Percentiles rank a stretch among this genome's conserved stretches.
Conservation (phyloP, 2,797 vertebrate genomes). For the Percopsis omiscomaycus region DNA sequence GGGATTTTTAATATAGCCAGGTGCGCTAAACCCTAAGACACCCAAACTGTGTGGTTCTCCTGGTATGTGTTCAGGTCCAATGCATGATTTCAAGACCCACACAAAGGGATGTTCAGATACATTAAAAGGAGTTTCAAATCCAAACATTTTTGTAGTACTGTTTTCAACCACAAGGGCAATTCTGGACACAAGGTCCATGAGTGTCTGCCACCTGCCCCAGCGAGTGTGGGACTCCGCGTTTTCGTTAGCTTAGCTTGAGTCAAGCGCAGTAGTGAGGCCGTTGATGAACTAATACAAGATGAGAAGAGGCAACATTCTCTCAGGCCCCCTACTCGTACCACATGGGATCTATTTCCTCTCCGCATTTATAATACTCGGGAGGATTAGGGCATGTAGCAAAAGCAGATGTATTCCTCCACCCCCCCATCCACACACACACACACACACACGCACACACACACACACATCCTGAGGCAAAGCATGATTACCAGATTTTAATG, state of each 20-base stretch:
- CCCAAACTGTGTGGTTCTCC: not conserved
- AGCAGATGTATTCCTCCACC: slow-evolving; percentile 74
- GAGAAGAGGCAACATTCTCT: slow-evolving; percentile 58
- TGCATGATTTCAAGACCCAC: slow-evolving; percentile 13
- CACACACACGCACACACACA: not conserved
- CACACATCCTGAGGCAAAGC: slow-evolving; percentile 66
- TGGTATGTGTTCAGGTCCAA: not conserved
- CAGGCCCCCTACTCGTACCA: slow-evolving; percentile 41
- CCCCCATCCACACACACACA: slow-evolving; percentile 54
- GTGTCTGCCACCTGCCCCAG: slow-evolving; percentile 52
- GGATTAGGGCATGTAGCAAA: slow-evolving; percentile 74
- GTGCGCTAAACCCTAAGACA: not conserved
- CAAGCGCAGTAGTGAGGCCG: slow-evolving; percentile 60
- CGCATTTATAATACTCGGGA: slow-evolving; percentile 72
- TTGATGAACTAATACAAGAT: slow-evolving; percentile 68
- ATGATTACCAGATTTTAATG: slow-evolving; percentile 79
- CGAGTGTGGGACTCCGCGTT: slow-evolving; percentile 53
- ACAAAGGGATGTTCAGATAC: slow-evolving; percentile 42
- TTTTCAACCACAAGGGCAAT: too few relatives aligned
- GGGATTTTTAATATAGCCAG: slow-evolving; percentile 24
- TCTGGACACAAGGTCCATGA: not conserved
- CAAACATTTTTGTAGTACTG: too few relatives aligned
- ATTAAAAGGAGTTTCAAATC: slow-evolving; percentile 20
- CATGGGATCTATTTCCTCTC: slow-evolving; percentile 77
- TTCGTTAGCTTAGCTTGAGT: slow-evolving; percentile 39